These are phyloP conservation scores for Amphiprion ocellaris DNA, from an alignment of 2,113 vertebrate species.

Conservation along the genomic window DNA sequence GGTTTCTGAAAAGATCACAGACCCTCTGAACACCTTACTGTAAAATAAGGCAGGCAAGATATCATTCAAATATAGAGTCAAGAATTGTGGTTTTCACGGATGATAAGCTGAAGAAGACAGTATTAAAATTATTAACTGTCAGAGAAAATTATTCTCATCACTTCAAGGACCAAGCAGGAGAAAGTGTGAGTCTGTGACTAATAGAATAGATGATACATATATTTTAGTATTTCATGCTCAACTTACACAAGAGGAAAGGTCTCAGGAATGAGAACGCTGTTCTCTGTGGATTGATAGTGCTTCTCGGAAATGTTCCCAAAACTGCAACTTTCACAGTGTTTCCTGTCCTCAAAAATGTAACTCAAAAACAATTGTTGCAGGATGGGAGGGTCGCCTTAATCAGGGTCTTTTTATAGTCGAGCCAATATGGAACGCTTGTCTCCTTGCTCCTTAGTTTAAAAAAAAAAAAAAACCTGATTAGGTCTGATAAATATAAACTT, in stretches of 20 bases:
- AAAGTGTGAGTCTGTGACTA: background rate
- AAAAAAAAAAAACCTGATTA: background rate
- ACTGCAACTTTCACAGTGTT: background rate
- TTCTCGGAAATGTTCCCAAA: background rate
- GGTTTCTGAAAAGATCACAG: background rate
- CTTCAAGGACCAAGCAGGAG: constrained; percentile 6
- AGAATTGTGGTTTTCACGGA: background rate
- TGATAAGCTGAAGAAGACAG: background rate
- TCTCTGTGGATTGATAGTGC: background rate
- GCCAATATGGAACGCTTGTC: background rate
- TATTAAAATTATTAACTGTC: background rate
- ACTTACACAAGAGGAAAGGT: background rate
- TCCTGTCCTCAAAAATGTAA: no score
- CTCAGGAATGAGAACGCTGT: background rate
- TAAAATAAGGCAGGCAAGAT: background rate
- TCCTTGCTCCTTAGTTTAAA: background rate
- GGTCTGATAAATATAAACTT: background rate
- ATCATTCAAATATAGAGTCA: background rate
- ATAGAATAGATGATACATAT: background rate
- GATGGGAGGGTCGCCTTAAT: background rate
- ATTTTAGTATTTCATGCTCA: background rate
- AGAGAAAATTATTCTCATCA: background rate
- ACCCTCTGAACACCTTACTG: background rate
- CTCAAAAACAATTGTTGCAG: background rate
- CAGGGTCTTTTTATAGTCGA: background rate